Evolutionary conservation across 2,888 invertebrate genomes (phyloP), one percentile per base, ranked within the genome.

Genomic region (Atherix ibis): DNA sequence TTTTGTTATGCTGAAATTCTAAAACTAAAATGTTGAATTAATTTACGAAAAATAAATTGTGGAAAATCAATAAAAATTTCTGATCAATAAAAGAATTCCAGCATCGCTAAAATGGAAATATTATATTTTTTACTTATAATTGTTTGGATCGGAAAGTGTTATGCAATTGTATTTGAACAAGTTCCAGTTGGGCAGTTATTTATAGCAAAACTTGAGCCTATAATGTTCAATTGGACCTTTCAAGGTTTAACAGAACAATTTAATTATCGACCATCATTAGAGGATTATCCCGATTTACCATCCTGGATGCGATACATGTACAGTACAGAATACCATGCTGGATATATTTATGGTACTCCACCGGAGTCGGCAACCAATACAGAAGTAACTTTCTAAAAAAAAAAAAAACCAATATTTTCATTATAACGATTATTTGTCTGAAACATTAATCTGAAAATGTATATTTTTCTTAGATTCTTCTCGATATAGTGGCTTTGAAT

Each of bases 281-380:
- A 72, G 32, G 73, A 77, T 43, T 75, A 79, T 43, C 88, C 89
- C 0, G 88, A 89, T 57, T 63, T 89, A 27, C 89, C 89, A 1
- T 65, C 73, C 4, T 89, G 89, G 89, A 73, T 89, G 43, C 72
- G 79, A 34, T 88, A 84, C 52, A 73, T 78, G 40, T 85, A 82
- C 54, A 85, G 84, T 46, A 68, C 73, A n/a, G 66, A 73, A 39
- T 76, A 81, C 47, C 75, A 76, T 45, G 71, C 73, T 2, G 88
- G 87, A 0, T 87, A 79, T 53, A 66, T 89, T 14, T 89, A 83
- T 48, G 89, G 89, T 1, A 84, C 84, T 1, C 80, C 85, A 2
- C 83, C 87, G 0, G 65, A 68, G 33, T 63, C 68, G 24, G 59
- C 67, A 35, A 62, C 62, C 9, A 65, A 66, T 32, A 63, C 70